Percentiles rank a stretch among this genome's conserved stretches.
Evolutionary conservation across 2,888 invertebrate species (phyloP).

Genomic region (Lithophane socia): DNA sequence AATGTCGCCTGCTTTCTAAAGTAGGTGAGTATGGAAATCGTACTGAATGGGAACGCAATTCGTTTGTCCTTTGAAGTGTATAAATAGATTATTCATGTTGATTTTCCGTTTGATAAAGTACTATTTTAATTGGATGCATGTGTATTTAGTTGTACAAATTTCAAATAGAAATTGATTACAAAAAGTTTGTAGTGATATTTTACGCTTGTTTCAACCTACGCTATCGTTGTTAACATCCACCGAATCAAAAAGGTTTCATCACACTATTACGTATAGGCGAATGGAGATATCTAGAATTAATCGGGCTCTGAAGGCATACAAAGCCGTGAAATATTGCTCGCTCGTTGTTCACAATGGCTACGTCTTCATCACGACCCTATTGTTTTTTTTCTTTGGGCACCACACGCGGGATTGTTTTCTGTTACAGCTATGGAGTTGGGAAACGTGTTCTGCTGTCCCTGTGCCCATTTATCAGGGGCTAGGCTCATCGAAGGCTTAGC

Average conservation of each 20-base stretch:
- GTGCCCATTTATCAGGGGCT: conserved; percentile 80
- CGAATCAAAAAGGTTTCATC: conserved; percentile 89
- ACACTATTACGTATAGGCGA: conserved; percentile 86
- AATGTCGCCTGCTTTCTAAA: conserved; percentile 86
- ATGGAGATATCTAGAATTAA: conserved; percentile 91
- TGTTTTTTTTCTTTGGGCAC: conserved; percentile 88
- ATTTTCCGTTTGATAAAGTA: conserved; percentile 58
- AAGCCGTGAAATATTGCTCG: conserved; percentile 89
- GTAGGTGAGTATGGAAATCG: conserved; percentile 89
- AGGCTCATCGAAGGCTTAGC: conserved; percentile 70
- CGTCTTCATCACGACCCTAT: conserved; percentile 90
- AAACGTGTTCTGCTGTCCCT: conserved; percentile 85
- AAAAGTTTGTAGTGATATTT: conserved; percentile 68
- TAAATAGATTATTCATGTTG: conserved; percentile 65
- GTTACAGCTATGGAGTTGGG: conserved; percentile 82
- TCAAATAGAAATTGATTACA: conserved; percentile 52
- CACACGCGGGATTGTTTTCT: conserved; percentile 88
- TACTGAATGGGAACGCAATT: conserved; percentile 69
- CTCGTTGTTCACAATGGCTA: conserved; percentile 90
- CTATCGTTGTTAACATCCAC: conserved; percentile 78
- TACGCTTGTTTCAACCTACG: conserved; percentile 76
- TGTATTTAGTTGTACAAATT: conserved; percentile 48
- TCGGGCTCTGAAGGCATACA: conserved; percentile 88
- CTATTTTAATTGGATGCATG: conserved; percentile 52
- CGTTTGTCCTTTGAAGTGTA: conserved; percentile 69